Percentiles rank a stretch among this genome's conserved stretches.
Conservation (phyloP, 2,888 invertebrate species). For the Proisotoma minuta region DNA sequence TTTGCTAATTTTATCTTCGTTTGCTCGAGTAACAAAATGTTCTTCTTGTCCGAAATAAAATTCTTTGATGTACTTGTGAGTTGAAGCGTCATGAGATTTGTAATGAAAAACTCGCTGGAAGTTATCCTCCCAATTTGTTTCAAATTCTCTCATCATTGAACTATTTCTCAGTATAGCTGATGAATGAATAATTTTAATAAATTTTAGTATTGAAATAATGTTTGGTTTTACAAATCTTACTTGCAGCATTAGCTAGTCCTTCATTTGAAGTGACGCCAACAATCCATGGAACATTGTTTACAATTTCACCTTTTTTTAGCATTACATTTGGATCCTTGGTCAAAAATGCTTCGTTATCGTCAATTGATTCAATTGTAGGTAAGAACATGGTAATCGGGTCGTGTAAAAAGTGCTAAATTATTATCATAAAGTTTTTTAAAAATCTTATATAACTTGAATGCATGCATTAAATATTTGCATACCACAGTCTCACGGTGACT, state of each 20-base stretch:
- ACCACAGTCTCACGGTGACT: slow-evolving; percentile 4
- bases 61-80: slow-evolving; percentile 2
- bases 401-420: slow-evolving; percentile 22
- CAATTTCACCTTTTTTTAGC: slow-evolving; percentile 4
- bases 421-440: slow-evolving; percentile 10
- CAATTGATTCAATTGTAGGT: slow-evolving; percentile 23
- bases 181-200: too few species aligned
- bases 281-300: slow-evolving; percentile 34
- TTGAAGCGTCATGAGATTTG: slow-evolving; percentile 1
- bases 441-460: not conserved
- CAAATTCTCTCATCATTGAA: slow-evolving; percentile 3
- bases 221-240: not conserved
- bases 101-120: not conserved
- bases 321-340: slow-evolving; percentile 11
- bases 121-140: slow-evolving; percentile 8
- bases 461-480: not conserved
- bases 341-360: slow-evolving; percentile 24
- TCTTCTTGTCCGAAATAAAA: slow-evolving; percentile 5
- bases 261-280: slow-evolving; percentile 26
- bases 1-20: slow-evolving; percentile 1
- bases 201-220: not conserved
- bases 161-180: not conserved
- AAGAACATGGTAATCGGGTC: slow-evolving; percentile 15
- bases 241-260: not conserved
- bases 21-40: not conserved